Conservation (phyloP, 2,113 vertebrate species). For the Epinephelus cyanopodus region DNA sequence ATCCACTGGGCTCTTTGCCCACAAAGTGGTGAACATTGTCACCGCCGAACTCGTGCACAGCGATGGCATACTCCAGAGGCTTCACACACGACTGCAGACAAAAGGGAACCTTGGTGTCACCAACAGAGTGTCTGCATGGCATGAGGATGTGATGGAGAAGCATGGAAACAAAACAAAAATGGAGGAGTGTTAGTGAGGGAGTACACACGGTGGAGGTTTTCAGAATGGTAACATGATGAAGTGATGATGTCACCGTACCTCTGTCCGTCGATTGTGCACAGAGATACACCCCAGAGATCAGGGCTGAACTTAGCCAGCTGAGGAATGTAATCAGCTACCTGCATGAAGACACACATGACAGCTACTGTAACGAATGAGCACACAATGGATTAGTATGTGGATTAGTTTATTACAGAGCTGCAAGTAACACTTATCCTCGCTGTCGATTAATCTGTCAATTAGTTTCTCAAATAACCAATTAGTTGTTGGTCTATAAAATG, state of each 20-base stretch:
- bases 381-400: background rate
- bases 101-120: slow-evolving; percentile 92
- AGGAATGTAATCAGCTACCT: slow-evolving; percentile 94
- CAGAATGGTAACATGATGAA: slow-evolving; percentile 14
- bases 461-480: no score
- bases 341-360: slow-evolving; percentile 17
- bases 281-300: slow-evolving; percentile 86
- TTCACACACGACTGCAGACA: slow-evolving; percentile 94
- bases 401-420: background rate
- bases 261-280: slow-evolving; percentile 79
- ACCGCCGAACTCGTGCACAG: slow-evolving; percentile 86
- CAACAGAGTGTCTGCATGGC: slow-evolving; percentile 87
- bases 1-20: slow-evolving; percentile 92
- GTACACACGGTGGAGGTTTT: slow-evolving; percentile 18
- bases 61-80: slow-evolving; percentile 90
- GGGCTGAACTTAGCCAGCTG: slow-evolving; percentile 92
- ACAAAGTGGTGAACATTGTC: slow-evolving; percentile 88
- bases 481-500: no score
- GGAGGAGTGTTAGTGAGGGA: slow-evolving; percentile 34
- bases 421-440: background rate
- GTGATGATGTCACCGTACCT: slow-evolving; percentile 56
- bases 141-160: slow-evolving; percentile 29
- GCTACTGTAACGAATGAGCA: background rate
- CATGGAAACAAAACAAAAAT: background rate
- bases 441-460: no score